phyloP scores from a whole-genome alignment of 2,113 vertebrate genomes.

The Taxidea taxus region DNA sequence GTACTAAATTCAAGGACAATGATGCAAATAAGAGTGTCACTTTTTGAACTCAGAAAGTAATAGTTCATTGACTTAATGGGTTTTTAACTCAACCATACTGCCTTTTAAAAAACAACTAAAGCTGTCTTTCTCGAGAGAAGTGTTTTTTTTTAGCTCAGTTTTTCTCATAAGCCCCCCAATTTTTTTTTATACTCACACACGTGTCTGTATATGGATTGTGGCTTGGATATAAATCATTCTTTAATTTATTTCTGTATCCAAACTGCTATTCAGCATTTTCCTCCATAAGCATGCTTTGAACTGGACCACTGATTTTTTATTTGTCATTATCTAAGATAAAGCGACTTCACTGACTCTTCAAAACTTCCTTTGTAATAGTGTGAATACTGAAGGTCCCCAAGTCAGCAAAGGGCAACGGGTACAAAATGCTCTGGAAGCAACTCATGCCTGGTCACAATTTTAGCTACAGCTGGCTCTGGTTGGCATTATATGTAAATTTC shows the following conservation, averaged over 20 bases:
- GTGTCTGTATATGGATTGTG: not conserved
- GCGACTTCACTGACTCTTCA: not conserved
- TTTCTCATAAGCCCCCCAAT: not conserved
- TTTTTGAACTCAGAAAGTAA: constrained; percentile 35
- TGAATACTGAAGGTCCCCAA: not conserved
- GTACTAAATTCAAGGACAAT: not conserved
- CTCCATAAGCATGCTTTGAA: not conserved
- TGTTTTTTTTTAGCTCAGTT: not conserved
- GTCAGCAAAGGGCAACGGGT: not conserved
- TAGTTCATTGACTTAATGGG: constrained; percentile 37
- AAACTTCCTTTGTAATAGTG: not conserved
- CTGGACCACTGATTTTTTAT: not conserved
- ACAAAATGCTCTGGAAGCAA: not conserved
- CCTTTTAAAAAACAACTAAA: not conserved
- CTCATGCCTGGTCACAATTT: not conserved
- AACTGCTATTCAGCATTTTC: not conserved
- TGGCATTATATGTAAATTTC: not conserved
- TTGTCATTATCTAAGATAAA: not conserved
- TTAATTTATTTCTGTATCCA: not conserved
- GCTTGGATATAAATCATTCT: not conserved
- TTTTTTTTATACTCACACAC: not conserved
- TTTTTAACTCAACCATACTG: constrained; percentile 48
- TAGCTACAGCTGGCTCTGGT: not conserved
- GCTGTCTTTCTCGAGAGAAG: not conserved
- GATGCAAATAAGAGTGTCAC: not conserved